Percentiles rank a stretch among this genome's conserved stretches.
Evolutionary conservation across 2,888 invertebrate genomes (phyloP).

Genomic region (Endotricha flammealis): DNA sequence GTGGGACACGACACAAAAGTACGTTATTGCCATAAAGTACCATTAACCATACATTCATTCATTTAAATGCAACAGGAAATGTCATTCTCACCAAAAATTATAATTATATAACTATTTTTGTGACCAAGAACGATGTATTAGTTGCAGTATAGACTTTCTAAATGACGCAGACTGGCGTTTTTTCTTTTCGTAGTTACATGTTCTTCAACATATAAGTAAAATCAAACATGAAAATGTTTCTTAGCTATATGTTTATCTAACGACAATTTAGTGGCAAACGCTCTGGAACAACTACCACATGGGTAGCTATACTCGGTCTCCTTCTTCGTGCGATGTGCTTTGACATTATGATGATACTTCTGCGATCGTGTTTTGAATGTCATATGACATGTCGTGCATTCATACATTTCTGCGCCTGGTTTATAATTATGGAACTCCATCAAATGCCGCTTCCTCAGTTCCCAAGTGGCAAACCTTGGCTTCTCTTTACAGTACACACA

Average conservation of each 20-base stretch:
- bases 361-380: conserved; percentile 66
- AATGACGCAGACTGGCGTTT: no score
- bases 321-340: conserved; percentile 64
- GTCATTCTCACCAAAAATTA: no score
- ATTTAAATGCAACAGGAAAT: no score
- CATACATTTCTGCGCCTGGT: conserved; percentile 66
- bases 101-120: no score
- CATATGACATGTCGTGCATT: conserved; percentile 69
- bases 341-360: conserved; percentile 68
- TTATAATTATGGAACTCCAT: conserved; percentile 68
- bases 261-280: conserved; percentile 71
- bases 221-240: conserved; percentile 68
- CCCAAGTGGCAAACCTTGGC: conserved; percentile 67
- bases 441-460: conserved; percentile 57
- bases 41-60: no score
- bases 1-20: no score
- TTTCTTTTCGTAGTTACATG: no score
- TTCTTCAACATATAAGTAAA: no score
- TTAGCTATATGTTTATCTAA: conserved; percentile 75
- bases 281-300: conserved; percentile 69
- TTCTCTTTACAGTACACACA: conserved; percentile 68
- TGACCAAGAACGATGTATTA: no score
- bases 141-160: no score
- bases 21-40: no score
- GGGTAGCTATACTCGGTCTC: conserved; percentile 65